Evolutionary conservation across 2,888 invertebrate species (phyloP).

Genomic region (Drosophila ezoana): DNA sequence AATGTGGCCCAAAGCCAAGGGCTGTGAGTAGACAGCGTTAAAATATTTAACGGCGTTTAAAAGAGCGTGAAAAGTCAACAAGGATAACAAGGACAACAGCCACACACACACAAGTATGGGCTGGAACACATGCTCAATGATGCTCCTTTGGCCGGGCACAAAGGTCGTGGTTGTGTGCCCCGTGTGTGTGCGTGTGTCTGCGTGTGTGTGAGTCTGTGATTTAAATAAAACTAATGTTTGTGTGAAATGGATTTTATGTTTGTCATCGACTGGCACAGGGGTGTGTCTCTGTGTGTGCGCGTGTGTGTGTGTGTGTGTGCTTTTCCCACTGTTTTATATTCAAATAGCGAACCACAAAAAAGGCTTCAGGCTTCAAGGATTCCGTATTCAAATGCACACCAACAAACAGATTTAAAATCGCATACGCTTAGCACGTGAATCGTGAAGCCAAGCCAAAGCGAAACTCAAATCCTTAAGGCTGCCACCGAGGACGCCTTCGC

Average conservation of each 20-base stretch:
- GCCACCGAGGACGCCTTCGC: constrained; percentile 38
- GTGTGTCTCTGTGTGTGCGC: constrained; percentile 31
- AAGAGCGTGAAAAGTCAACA: constrained; percentile 85
- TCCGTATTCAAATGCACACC: constrained; percentile 70
- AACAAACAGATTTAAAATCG: constrained; percentile 71
- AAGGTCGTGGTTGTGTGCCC: constrained; percentile 64
- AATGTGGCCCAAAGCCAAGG: constrained; percentile 50
- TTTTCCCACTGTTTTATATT: constrained; percentile 76
- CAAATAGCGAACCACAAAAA: constrained; percentile 71
- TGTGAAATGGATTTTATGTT: constrained; percentile 81
- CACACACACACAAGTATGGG: constrained; percentile 53
- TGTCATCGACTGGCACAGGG: constrained; percentile 70
- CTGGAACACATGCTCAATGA: constrained; percentile 54
- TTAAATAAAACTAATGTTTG: constrained; percentile 81
- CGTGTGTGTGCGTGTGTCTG: constrained; percentile 34
- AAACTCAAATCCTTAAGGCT: constrained; percentile 64
- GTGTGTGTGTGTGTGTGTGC: constrained; percentile 31
- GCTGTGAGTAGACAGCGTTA: constrained; percentile 26
- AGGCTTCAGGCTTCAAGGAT: constrained; percentile 56
- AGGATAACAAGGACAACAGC: constrained; percentile 54
- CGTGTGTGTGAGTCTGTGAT: constrained; percentile 56
- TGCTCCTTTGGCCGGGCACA: constrained; percentile 43
- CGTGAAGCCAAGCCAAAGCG: constrained; percentile 22
- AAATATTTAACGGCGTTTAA: constrained; percentile 82
- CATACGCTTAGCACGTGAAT: constrained; percentile 73